These are phyloP conservation scores for Lophura nycthemera DNA, from an alignment of 2,113 vertebrate genomes.

Conservation along the genomic window DNA sequence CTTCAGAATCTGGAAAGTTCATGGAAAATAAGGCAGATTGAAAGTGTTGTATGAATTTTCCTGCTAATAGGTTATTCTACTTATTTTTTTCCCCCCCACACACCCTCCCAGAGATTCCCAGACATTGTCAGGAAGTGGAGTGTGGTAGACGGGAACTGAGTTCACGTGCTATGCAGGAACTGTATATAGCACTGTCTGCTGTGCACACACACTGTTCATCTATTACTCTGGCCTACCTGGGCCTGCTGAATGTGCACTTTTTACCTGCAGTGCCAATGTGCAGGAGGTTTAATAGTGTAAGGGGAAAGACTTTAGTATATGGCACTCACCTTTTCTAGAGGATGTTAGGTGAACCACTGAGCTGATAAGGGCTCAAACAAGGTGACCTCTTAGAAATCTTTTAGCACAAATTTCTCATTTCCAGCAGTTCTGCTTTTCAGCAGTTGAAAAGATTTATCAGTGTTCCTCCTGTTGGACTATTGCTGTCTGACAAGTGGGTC, in stretches of 20 bases:
- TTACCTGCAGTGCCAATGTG: background rate
- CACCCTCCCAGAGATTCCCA: background rate
- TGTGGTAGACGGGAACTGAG: background rate
- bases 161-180: background rate
- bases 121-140: background rate
- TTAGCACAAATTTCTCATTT: background rate
- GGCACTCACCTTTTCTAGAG: background rate
- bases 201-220: background rate
- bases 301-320: background rate
- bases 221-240: background rate
- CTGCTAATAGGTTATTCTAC: background rate
- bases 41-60: background rate
- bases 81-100: background rate
- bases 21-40: background rate
- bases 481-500: background rate
- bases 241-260: rapidly evolving
- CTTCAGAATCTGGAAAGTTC: background rate
- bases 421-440: background rate
- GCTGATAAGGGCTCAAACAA: background rate
- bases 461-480: background rate
- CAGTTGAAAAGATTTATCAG: background rate
- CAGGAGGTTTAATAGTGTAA: background rate
- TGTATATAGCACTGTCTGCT: background rate
- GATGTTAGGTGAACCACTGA: background rate
- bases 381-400: background rate